Base-by-base conservation (phyloP, 2,113 vertebrate species). In the Tachycineta bicolor region DNA sequence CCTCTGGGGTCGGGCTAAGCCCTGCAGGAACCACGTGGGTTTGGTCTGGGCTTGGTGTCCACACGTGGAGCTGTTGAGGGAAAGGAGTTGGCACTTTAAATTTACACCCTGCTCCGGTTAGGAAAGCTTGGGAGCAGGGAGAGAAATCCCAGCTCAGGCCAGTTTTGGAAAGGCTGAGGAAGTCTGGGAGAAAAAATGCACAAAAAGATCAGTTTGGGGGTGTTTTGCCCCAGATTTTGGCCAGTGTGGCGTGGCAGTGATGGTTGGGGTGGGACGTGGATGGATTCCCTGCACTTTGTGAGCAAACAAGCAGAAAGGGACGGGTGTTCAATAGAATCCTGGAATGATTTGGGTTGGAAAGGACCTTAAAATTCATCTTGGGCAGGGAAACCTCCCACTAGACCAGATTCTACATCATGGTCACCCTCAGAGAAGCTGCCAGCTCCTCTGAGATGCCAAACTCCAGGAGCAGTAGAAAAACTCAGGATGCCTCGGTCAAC, bases 221-320 rank as follows among this genome's bases (percentile, higher is more conserved):
- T 8, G n/a, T 70, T 74, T 34, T 43, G 47, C 39, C 39, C 39
- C 24, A 23, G 9, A 3, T 65, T 53, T 7, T 18, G 46, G 53
- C 14, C 37, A 8, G 9, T 15, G 16, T 44, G 62, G 14, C 10
- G 0, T 22, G 31, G 73, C 47, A 46, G 44, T n/a, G 21, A 0
- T 79, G 28, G 39, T 14, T 55, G 71, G 71, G 37, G 14, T 53
- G 60, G 44, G 34, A 17, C 5, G 0, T 5, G 50, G 73, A 2
- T 15, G 52, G 21, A 6, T 82, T 58, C 25, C n/a, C 25, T 47
- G 62, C 39, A 34, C 16, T 44, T 68, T 41, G 62, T 9, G 69
- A 46, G 69, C 10, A 33, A 60, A 22, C 4, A 39, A 18, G 37
- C 33, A 68, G 53, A 47, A 37, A 41, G 78, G 16, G 33, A 24